phyloP scores from a whole-genome alignment of 2,888 invertebrate species.

The Cheilosia urbana region DNA sequence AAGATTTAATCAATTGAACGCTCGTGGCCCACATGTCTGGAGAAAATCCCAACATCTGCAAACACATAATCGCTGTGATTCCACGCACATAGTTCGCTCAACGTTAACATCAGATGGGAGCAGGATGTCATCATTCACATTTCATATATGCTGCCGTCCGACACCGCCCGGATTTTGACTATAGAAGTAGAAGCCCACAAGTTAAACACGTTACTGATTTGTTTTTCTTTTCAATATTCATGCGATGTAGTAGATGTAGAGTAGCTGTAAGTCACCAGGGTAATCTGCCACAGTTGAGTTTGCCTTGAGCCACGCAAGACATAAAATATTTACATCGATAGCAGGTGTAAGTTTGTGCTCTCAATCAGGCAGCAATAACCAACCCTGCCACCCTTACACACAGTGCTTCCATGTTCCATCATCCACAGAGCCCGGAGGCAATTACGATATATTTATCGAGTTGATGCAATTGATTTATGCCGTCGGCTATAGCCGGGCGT shows the following conservation, averaged over 20 bases:
- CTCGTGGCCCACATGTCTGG: slow-evolving; percentile 11
- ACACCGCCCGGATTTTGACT: not conserved
- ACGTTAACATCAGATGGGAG: not conserved
- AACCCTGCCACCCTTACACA: not conserved
- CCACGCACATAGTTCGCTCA: slow-evolving; percentile 6
- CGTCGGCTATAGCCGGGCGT: slow-evolving; percentile 13
- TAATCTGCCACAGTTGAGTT: slow-evolving; percentile 24
- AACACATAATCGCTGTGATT: slow-evolving; percentile 45
- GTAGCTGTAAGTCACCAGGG: slow-evolving; percentile 16
- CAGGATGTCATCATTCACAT: not conserved
- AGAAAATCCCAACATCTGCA: slow-evolving; percentile 25
- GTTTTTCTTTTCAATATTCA: slow-evolving; percentile 64
- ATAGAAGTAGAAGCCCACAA: slow-evolving; percentile 47
- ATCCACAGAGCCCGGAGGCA: slow-evolving; percentile 25
- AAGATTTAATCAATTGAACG: slow-evolving; percentile 58
- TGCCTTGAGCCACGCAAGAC: slow-evolving; percentile 30
- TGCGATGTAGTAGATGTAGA: slow-evolving; percentile 24
- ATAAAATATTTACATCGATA: slow-evolving; percentile 50
- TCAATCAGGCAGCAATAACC: slow-evolving; percentile 11
- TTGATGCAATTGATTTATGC: slow-evolving; percentile 57
- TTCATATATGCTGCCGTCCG: too few relatives aligned
- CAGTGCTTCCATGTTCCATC: not conserved
- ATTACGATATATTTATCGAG: slow-evolving; percentile 44
- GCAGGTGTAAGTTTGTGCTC: slow-evolving; percentile 48
- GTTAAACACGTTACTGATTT: slow-evolving; percentile 66